Base-by-base conservation (phyloP, 2,888 invertebrate species). In the Drosophila limbata region DNA sequence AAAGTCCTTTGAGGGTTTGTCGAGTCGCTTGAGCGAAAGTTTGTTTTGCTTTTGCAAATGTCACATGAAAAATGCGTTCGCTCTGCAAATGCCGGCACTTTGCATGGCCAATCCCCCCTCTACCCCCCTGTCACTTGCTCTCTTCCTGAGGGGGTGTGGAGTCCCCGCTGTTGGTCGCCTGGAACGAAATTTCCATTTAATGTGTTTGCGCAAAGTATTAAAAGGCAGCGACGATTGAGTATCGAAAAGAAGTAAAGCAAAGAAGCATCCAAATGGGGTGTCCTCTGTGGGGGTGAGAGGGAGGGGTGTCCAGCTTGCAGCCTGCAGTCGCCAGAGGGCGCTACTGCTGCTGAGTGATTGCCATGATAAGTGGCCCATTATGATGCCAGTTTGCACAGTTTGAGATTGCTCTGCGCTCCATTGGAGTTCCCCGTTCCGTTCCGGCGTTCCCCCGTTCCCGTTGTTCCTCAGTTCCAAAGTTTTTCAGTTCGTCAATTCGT, bases 301-400 rank as follows among this genome's bases (percentile, higher is more conserved):
- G 37, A 33, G 6, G 25, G 28, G 47, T 37, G 50, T 48, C 52
- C 81, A 63, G 68, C 67, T 50, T 79, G 79, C 79, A 79, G 45
- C 55, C 37, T 76, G 81, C 72, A 76, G 77, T 72, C 72, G 79
- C 79, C 76, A 75, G 69, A 69, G 74, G 77, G 79, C 79, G 70
- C 79, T 74, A 65, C 61, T 45, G 59, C 31, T 48, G 40, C 59
- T 85, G 89, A 85, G 85, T 85, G 85, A 85, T 85, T 85, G 89
- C 89, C 85, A 89, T 85, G 89, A 85, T 89, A 89, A 85, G 89
- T 85, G 89, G 85, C 88, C 89, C 89, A 89, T 85, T 85, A 85
- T 89, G 88, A 89, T 89, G 79, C 72, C 85, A 85, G 85, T 85
- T 89, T 85, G 89, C 89, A 84, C 89, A 85, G 85, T 69, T 69